Base-by-base conservation (phyloP, 2,888 invertebrate genomes). In the Limnephilus marmoratus region DNA sequence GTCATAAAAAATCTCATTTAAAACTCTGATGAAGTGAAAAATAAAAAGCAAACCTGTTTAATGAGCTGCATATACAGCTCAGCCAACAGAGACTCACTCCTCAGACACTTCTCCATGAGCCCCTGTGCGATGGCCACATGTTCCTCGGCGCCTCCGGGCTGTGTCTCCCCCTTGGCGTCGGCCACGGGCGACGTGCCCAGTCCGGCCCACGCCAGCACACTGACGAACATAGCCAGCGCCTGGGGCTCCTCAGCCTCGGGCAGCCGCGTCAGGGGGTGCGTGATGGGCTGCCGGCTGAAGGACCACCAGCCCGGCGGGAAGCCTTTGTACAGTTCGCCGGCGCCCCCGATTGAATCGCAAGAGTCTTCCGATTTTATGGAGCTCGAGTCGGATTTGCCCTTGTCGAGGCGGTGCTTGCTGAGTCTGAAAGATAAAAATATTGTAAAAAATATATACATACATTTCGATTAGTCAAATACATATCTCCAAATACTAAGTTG, bases 1-100 rank as follows among this genome's bases (percentile, higher is more conserved):
- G 45, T 49, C 13, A 13, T 49, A 49, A 49, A 13, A 49, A 49
- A 49, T 49, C 9, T 13, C 13, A 49, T 49, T 49, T 24, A 24
- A 68, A 68, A 68, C 53, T 53, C 4, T 18, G 15, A 24, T 0
- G 18, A 24, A 9, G 68, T 18, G 18, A 68, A 82, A 82, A 82
- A 31, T 37, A 37, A 24, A 85, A 49, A n/a, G 11, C 9, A n/a
- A 29, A 95, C 96, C 95, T 98, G 98, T 95, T 99, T 99, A 92
- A 99, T 98, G 82, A 99, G 97, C 95, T 99, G 99, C 94, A 99
- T 96, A 95, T 98, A 99, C 92, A 99, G 96, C 95, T 99, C 99
- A 94, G 98, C 98, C 9, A 99, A 96, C 89, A 99, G 96, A 89
- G 98, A 97, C 94, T 99, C 98, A 94, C 98, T 99, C 94, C 98